Conservation (phyloP, 2,113 vertebrate species). For the Dolichotis patagonum region DNA sequence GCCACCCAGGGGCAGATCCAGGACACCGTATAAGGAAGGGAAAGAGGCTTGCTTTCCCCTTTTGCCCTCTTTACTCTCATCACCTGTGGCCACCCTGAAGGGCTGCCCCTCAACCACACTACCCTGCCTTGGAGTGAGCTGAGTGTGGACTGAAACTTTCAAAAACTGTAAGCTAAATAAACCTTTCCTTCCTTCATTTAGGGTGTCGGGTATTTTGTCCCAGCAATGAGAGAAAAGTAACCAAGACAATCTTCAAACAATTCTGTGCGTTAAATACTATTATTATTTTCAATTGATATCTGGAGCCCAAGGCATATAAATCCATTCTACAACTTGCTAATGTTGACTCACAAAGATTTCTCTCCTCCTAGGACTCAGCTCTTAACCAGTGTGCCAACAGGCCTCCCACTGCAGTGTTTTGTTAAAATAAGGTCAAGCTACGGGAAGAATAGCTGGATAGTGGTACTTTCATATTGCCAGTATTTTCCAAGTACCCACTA, state of each 20-base stretch:
- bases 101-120: too few relatives aligned
- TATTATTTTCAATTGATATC: not conserved
- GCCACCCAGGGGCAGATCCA: too few relatives aligned
- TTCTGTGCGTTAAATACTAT: not conserved
- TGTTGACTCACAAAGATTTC: not conserved
- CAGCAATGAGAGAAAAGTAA: too few relatives aligned
- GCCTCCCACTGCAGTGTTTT: not conserved
- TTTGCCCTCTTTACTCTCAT: too few relatives aligned
- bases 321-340: not conserved
- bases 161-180: too few relatives aligned
- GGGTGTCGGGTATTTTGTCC: too few relatives aligned
- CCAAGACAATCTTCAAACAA: not conserved
- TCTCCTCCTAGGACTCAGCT: not conserved
- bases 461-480: not conserved
- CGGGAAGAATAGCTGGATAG: not conserved
- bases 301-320: not conserved
- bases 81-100: too few relatives aligned
- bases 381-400: not conserved
- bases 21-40: too few relatives aligned
- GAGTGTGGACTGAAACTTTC: too few relatives aligned
- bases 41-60: too few relatives aligned
- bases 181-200: too few relatives aligned
- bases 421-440: not conserved
- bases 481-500: not conserved
- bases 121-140: too few relatives aligned